These are phyloP conservation scores for Lasiurus borealis DNA, from an alignment of 2,113 vertebrate genomes.

Conservation along the genomic window DNA sequence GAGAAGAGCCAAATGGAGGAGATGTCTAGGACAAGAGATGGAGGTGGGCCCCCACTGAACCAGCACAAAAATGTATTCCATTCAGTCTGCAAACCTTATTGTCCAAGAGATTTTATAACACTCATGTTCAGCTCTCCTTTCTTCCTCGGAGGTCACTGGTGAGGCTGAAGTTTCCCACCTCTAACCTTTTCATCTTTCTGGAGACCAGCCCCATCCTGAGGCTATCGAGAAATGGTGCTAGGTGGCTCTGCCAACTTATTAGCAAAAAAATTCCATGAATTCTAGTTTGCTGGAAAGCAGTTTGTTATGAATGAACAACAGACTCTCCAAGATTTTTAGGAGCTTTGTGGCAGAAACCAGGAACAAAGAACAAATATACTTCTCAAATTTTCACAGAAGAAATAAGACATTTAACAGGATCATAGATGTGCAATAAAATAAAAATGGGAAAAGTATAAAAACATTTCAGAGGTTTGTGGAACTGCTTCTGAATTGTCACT, in stretches of 20 bases:
- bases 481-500: not conserved
- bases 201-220: not conserved
- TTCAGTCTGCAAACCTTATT: not conserved
- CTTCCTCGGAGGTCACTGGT: not conserved
- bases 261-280: not conserved
- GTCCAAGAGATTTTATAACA: not conserved
- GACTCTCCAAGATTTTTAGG: not conserved
- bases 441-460: not conserved
- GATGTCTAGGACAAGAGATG: fast-evolving
- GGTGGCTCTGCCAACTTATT: not conserved
- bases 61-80: not conserved
- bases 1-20: not conserved
- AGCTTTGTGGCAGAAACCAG: not conserved
- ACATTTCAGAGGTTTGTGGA: not conserved
- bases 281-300: not conserved
- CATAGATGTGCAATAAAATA: not conserved
- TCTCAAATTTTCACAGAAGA: not conserved
- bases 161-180: not conserved
- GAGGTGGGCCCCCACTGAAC: fast-evolving
- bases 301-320: not conserved
- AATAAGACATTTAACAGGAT: not conserved
- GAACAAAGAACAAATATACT: not conserved
- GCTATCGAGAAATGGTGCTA: fast-evolving
- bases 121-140: not conserved
- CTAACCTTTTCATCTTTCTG: not conserved